phyloP scores from a whole-genome alignment of 2,888 invertebrate genomes.

The Operophtera brumata region DNA sequence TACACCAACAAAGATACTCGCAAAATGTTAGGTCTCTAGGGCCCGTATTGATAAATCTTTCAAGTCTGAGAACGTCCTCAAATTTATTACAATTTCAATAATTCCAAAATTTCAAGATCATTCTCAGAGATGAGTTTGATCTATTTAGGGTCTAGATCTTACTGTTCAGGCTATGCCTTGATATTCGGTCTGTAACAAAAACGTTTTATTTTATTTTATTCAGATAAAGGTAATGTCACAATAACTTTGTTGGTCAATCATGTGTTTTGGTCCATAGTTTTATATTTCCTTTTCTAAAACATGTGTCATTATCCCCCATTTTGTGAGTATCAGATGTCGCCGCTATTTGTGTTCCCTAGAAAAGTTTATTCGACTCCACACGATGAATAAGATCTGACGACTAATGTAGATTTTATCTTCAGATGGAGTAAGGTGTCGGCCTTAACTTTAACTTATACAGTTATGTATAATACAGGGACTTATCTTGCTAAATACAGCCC shows the following conservation, averaged over 20 bases:
- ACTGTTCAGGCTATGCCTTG: too few relatives aligned
- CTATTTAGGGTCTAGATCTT: too few relatives aligned
- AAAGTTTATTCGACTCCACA: constrained; percentile 51
- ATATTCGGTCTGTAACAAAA: too few relatives aligned
- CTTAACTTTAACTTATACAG: constrained; percentile 64
- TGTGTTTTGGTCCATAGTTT: not conserved
- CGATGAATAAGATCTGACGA: constrained; percentile 70
- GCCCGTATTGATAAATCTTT: too few relatives aligned
- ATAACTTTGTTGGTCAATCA: not conserved
- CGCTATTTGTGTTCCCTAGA: constrained; percentile 46
- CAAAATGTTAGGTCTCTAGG: too few relatives aligned
- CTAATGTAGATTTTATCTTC: constrained; percentile 77
- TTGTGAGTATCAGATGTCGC: constrained; percentile 40
- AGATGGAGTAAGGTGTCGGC: constrained; percentile 68
- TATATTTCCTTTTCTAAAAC: not conserved
- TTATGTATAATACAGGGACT: constrained; percentile 68
- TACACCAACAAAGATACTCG: too few relatives aligned
- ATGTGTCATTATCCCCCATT: constrained; percentile 27
- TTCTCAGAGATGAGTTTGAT: too few relatives aligned
- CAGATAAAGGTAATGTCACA: not conserved
- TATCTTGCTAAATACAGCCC: constrained; percentile 62
- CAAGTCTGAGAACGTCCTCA: too few relatives aligned
- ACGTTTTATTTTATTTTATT: not conserved
- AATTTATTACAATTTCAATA: too few relatives aligned
- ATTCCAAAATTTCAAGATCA: too few relatives aligned